Conservation (phyloP, 2,797 vertebrate species). For the Diplodus puntazzo region DNA sequence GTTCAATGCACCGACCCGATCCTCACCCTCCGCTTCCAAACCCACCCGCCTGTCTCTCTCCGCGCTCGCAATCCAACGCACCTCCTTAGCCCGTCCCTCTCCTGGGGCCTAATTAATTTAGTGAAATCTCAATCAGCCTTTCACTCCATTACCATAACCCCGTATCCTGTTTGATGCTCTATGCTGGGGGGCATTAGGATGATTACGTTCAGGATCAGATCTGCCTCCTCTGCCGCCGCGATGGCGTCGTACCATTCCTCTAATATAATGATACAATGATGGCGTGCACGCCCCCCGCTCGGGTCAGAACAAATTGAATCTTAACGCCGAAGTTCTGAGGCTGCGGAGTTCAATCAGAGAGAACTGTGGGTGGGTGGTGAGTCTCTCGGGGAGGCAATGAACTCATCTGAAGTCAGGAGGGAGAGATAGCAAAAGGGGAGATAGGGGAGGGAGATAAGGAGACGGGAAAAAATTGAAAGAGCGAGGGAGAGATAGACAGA, state of each 20-base stretch:
- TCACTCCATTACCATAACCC: slow-evolving; percentile 70
- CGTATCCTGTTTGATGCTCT: slow-evolving; percentile 65
- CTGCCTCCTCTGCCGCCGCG: slow-evolving; percentile 8
- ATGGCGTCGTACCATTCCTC: slow-evolving; percentile 30
- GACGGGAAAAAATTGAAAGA: slow-evolving; percentile 8
- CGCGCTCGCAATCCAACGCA: slow-evolving; percentile 34
- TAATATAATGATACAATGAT: slow-evolving; percentile 58
- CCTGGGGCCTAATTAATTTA: slow-evolving; percentile 79
- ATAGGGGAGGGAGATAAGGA: slow-evolving; percentile 21
- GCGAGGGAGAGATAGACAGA: slow-evolving; percentile 7
- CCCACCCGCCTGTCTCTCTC: slow-evolving; percentile 49
- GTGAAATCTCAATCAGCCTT: slow-evolving; percentile 80
- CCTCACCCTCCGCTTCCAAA: slow-evolving; percentile 37
- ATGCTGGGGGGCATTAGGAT: slow-evolving; percentile 75
- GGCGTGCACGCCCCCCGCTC: slow-evolving; percentile 55
- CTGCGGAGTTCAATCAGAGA: slow-evolving; percentile 53
- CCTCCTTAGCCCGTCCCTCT: slow-evolving; percentile 69
- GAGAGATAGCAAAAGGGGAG: slow-evolving; percentile 27
- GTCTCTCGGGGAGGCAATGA: slow-evolving; percentile 59
- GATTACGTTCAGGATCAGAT: slow-evolving; percentile 59
- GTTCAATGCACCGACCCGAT: slow-evolving; percentile 15
- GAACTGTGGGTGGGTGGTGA: slow-evolving; percentile 53
- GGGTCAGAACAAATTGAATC: slow-evolving; percentile 71
- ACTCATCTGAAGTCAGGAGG: slow-evolving; percentile 60
- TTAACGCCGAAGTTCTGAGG: slow-evolving; percentile 55